Evolutionary conservation across 2,113 vertebrate species (phyloP).

Genomic region (Tenrec ecaudatus): DNA sequence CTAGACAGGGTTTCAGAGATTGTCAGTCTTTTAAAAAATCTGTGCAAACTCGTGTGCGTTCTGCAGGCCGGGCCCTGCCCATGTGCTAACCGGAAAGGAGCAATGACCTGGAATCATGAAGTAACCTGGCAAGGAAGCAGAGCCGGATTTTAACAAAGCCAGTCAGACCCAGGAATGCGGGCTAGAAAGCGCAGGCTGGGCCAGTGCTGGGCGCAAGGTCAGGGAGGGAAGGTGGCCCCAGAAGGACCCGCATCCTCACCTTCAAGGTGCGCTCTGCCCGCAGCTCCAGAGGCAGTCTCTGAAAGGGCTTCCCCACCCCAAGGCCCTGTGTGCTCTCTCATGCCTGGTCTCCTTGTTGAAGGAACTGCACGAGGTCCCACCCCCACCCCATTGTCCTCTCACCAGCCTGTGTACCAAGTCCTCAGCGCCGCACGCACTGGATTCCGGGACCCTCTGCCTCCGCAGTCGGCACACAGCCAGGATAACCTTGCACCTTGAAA

Average conservation of each 20-base stretch:
- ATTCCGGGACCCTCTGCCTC: not conserved
- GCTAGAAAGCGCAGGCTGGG: not conserved
- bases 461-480: not conserved
- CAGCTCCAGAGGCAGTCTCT: not conserved
- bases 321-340: not conserved
- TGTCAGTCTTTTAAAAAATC: no score
- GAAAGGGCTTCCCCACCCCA: not conserved
- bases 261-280: not conserved
- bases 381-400: not conserved
- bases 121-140: not conserved
- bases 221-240: accelerated
- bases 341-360: not conserved
- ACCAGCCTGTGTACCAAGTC: not conserved
- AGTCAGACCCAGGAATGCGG: accelerated
- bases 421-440: accelerated
- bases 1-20: no score
- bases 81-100: not conserved
- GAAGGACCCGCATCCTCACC: accelerated
- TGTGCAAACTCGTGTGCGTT: accelerated
- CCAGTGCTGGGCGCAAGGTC: not conserved
- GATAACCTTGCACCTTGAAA: accelerated
- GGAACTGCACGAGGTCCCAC: not conserved
- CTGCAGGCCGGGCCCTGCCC: not conserved
- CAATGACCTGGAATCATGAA: no score
- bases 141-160: not conserved